Evolutionary conservation across 2,113 vertebrate species (phyloP).

Genomic region (Campylorhamphus procurvoides): DNA sequence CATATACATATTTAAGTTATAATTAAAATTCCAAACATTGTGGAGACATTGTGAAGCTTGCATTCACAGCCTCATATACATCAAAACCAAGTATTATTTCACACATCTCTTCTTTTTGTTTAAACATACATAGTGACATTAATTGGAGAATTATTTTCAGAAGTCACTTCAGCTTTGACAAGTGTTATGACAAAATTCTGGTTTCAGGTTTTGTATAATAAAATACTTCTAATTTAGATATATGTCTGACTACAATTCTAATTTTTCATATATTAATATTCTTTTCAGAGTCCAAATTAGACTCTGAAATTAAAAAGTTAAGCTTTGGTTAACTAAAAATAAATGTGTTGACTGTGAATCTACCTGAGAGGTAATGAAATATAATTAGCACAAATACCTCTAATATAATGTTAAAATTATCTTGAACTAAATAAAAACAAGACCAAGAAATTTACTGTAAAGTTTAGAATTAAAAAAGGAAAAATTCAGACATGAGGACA

Average conservation of each 20-base stretch:
- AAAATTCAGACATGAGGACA: background rate
- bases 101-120: background rate
- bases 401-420: background rate
- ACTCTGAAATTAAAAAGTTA: background rate
- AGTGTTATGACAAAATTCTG: background rate
- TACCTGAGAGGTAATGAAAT: background rate
- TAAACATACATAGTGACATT: background rate
- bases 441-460: background rate
- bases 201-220: background rate
- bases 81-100: background rate
- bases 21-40: conserved; percentile 2
- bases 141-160: background rate
- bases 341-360: background rate
- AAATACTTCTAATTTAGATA: background rate
- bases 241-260: background rate
- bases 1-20: background rate
- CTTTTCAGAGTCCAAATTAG: background rate
- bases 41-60: background rate
- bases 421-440: background rate
- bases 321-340: background rate
- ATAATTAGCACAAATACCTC: background rate
- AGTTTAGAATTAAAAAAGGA: background rate
- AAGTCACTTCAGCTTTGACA: background rate
- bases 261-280: background rate
- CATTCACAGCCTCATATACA: background rate